Base-by-base conservation (phyloP, 2,888 invertebrate genomes). In the Tanytarsus gracilentus region DNA sequence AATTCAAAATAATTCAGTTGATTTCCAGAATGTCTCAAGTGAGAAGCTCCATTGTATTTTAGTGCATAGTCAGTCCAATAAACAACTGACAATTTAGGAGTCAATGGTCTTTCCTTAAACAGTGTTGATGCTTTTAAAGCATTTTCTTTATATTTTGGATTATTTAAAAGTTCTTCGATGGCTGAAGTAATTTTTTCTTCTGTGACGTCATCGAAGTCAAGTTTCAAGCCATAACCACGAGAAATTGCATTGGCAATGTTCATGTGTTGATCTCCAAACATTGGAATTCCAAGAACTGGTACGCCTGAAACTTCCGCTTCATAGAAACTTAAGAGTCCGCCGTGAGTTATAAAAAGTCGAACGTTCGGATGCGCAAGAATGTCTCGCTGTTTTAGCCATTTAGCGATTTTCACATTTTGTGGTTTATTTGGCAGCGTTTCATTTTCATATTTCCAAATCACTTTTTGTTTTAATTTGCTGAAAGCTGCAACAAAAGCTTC, bases 281-380 rank as follows among this genome's bases (percentile, higher is more conserved):
- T 64, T 0, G 75, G 74, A 29, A 77, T 64, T 0, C 73, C 76
- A 8, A 77, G 62, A 3, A 76, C 65, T 0, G 76, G 75, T 3
- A 75, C 73, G 2, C 70, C 76, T 61, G 70, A 69, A 65, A 70
- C 70, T 1, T 74, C 67, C 0, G 76, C 71, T 64, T 78, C 79
- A 18, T 72, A 73, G 3, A 73, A 70, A 51, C 78, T 75, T 18
- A 78, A 68, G 11, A 78, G 68, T 0, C 79, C 79, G 0, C 77
- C 78, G 64, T 80, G 79, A 0, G 76, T 77, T 40, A 80, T 75
- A 60, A 79, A 78, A 0, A 76, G 67, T 26, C 71, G 71, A 0
- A 76, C 70, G 21, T 76, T 75, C 0, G 72, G 70, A 66, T 79
- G 77, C n/a, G 72, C 72, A 21, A 72, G 61, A 4, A 75, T 66